Percentiles rank a stretch among this genome's conserved stretches.
Evolutionary conservation across 1,140 invertebrate genomes (phyloP).

Genomic region (Drosophila jambulina): DNA sequence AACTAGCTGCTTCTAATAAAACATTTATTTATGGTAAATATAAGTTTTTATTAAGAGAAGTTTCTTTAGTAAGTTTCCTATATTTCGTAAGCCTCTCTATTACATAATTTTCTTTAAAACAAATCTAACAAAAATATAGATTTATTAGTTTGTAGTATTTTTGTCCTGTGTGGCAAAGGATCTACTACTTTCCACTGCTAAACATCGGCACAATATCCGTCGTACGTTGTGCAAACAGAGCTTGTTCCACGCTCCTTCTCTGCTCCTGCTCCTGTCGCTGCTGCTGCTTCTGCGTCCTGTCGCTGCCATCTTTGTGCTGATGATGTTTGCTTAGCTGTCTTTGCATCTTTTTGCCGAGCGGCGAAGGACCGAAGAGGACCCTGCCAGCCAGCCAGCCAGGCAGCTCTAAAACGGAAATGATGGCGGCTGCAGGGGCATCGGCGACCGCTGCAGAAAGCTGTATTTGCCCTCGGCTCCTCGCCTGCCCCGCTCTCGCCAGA

Average conservation of each 20-base stretch:
- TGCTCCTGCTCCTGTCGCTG: constrained; percentile 19
- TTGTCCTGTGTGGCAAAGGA: constrained; percentile 14
- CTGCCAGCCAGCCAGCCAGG: constrained; percentile 24
- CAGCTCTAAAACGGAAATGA: constrained; percentile 83
- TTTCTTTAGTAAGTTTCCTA: neutral
- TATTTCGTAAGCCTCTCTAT: neutral
- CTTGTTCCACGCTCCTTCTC: constrained; percentile 18
- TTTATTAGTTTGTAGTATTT: neutral
- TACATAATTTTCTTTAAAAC: neutral
- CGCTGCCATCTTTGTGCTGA: constrained; percentile 79
- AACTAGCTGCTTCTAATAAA: neutral
- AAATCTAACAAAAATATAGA: neutral
- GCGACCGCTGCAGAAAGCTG: constrained; percentile 75
- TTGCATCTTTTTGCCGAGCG: constrained; percentile 76
- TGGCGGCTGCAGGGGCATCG: constrained; percentile 68
- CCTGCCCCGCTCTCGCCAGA: constrained; percentile 53
- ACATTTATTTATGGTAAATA: neutral
- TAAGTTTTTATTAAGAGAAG: neutral
- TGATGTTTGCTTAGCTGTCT: constrained; percentile 84
- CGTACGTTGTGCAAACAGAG: constrained; percentile 75
- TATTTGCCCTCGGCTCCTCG: constrained; percentile 65
- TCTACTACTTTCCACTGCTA: constrained; percentile 70
- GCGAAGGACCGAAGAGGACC: constrained; percentile 59
- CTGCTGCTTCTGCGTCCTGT: constrained; percentile 38
- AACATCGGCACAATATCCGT: constrained; percentile 81